Conservation (phyloP, 2,113 vertebrate genomes). For the Telmatochromis sp. region DNA sequence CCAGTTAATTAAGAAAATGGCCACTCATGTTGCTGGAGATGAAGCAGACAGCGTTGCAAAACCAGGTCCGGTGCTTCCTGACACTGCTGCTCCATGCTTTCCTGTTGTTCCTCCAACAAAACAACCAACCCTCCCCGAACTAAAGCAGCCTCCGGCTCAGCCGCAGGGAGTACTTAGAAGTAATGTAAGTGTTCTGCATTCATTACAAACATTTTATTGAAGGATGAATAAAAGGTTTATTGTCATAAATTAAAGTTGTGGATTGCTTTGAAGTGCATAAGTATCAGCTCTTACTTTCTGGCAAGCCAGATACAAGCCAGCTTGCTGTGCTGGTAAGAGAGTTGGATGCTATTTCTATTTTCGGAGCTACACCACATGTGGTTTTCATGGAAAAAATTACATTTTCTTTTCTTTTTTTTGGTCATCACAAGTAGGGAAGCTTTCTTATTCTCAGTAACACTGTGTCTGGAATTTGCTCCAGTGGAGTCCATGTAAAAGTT, state of each 20-base stretch:
- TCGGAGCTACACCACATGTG: neutral
- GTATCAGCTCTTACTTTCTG: neutral
- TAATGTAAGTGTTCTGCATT: slow-evolving; percentile 27
- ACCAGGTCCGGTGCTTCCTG: neutral
- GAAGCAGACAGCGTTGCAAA: slow-evolving; percentile 25
- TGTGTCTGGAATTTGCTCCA: neutral
- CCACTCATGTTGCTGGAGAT: neutral
- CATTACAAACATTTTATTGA: neutral
- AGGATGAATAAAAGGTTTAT: neutral
- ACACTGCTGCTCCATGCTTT: slow-evolving; percentile 48
- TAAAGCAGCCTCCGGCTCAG: neutral
- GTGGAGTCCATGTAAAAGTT: neutral
- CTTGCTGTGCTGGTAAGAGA: neutral
- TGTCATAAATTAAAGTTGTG: neutral
- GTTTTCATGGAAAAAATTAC: neutral
- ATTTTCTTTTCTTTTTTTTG: neutral
- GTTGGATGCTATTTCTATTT: neutral
- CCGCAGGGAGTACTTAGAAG: neutral
- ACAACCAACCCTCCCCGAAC: neutral
- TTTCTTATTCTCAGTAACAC: neutral
- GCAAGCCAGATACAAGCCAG: neutral
- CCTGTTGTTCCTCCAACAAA: slow-evolving; percentile 44
- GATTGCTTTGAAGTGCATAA: neutral
- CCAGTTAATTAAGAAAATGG: slow-evolving; percentile 38
- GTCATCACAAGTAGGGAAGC: neutral